Evolutionary conservation across 2,113 vertebrate genomes (phyloP).

Genomic region (Semnornis frantzii): DNA sequence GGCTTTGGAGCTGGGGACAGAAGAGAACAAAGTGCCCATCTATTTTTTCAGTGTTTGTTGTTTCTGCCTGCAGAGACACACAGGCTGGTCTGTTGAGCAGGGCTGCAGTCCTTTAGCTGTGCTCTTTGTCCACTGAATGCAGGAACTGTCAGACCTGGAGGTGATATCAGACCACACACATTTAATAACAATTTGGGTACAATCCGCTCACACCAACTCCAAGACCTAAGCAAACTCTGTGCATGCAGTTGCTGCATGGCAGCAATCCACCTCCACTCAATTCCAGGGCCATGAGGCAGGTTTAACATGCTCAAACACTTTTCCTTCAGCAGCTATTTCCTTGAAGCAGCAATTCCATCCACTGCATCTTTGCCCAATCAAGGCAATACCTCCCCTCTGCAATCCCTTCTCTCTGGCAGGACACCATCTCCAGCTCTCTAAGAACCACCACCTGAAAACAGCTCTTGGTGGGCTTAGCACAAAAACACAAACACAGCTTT

Average conservation of each 20-base stretch:
- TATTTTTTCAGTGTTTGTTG: neutral
- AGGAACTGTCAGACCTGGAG: neutral
- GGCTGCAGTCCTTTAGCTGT: neutral
- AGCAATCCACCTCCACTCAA: neutral
- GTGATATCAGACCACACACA: neutral
- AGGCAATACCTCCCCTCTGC: neutral
- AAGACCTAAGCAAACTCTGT: neutral
- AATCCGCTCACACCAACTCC: neutral
- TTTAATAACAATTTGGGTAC: neutral
- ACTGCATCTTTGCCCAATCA: no score
- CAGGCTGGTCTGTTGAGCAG: neutral
- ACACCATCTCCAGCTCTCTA: fast-evolving
- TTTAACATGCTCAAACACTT: neutral
- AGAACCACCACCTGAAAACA: neutral
- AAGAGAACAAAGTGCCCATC: neutral
- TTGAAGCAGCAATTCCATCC: neutral
- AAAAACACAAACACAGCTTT: neutral
- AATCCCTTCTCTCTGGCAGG: neutral
- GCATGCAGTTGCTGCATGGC: fast-evolving
- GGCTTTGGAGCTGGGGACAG: neutral
- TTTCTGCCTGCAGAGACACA: neutral
- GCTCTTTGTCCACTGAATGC: neutral
- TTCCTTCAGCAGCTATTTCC: neutral
- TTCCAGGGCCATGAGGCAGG: neutral
- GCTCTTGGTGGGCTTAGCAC: neutral